These are phyloP conservation scores for Threskiornis aethiopicus DNA, from an alignment of 2,797 vertebrate species.

Conservation along the genomic window DNA sequence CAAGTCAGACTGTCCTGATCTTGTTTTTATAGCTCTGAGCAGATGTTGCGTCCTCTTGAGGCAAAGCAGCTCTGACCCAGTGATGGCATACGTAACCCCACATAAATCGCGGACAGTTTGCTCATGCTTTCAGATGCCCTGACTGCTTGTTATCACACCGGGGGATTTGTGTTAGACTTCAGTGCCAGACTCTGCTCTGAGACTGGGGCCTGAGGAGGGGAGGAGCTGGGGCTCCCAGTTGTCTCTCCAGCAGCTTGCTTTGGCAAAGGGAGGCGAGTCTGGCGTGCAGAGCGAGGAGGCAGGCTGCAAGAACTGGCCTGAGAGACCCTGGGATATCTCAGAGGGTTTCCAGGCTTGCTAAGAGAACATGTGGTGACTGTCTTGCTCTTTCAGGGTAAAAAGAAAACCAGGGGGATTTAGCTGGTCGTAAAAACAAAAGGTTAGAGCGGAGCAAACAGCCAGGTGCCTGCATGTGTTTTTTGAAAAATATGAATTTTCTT, in stretches of 20 bases:
- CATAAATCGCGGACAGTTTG: neutral
- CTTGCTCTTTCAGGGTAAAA: neutral
- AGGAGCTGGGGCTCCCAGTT: neutral
- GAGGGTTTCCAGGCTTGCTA: neutral
- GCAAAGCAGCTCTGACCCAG: neutral
- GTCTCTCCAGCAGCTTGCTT: neutral
- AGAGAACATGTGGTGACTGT: neutral
- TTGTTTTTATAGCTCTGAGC: neutral
- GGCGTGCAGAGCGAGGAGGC: neutral
- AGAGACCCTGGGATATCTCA: neutral
- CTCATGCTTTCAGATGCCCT: neutral
- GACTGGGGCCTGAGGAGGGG: neutral
- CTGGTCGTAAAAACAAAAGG: neutral
- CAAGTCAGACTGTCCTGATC: neutral
- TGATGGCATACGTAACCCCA: neutral
- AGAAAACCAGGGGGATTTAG: neutral
- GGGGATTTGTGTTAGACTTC: neutral
- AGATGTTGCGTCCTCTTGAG: neutral
- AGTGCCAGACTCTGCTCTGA: neutral
- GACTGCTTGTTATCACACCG: neutral
- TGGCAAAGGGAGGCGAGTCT: neutral
- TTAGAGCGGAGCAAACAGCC: neutral
- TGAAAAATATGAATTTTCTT: neutral
- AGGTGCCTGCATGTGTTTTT: neutral
- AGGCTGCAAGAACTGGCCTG: neutral